These are phyloP conservation scores for Hydrozoanthus tunicans DNA, from an alignment of 64 coral and sea anemone genomes.

Conservation along the genomic window DNA sequence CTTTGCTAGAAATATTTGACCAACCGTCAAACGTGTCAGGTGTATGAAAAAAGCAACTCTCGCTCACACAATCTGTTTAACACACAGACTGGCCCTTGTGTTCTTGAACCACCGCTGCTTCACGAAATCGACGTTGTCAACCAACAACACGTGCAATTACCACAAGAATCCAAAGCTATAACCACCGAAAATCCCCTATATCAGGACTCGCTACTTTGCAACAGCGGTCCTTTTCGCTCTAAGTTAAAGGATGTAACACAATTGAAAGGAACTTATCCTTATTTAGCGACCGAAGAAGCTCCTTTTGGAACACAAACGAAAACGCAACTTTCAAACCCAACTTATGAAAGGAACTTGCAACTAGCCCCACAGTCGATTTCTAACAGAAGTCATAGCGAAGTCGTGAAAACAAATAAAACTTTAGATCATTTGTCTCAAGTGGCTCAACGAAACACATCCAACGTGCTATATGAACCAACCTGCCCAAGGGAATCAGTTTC, in stretches of 20 bases:
- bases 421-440: background rate
- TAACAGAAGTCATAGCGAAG: background rate
- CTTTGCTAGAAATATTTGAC: background rate
- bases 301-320: background rate
- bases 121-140: constrained; percentile 14
- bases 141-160: constrained; percentile 6
- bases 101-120: background rate
- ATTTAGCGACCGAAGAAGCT: background rate
- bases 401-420: background rate
- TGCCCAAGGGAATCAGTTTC: background rate
- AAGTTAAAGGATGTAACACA: background rate
- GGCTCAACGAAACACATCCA: background rate
- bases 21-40: background rate
- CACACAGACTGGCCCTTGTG: background rate
- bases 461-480: background rate
- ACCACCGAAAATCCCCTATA: constrained; percentile 18
- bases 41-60: background rate
- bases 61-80: background rate
- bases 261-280: background rate
- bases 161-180: background rate
- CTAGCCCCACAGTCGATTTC: background rate
- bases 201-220: background rate
- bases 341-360: background rate
- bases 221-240: background rate
- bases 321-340: background rate